phyloP scores from a whole-genome alignment of 2,113 vertebrate species.

The Anthoscopus minutus region DNA sequence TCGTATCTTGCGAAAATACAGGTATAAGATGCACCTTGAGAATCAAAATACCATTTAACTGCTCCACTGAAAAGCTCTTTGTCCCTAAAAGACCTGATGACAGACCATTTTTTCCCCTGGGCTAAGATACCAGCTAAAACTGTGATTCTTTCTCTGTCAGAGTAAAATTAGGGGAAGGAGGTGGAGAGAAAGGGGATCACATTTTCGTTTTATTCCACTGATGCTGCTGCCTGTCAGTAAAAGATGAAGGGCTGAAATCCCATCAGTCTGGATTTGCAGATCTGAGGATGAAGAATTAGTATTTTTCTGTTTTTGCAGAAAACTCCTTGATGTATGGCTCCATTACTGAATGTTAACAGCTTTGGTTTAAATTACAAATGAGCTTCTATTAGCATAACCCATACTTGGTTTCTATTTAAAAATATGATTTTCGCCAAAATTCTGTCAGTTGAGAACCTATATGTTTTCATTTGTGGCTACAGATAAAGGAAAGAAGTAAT shows the following conservation, averaged over 20 bases:
- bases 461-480: slow-evolving; percentile 21
- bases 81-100: slow-evolving; percentile 30
- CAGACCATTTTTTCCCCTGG: background rate
- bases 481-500: background rate
- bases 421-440: slow-evolving; percentile 37
- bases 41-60: slow-evolving; percentile 27
- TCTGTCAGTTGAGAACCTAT: slow-evolving; percentile 26
- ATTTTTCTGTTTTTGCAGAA: slow-evolving; percentile 65
- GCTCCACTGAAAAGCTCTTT: background rate
- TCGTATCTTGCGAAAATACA: background rate
- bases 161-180: slow-evolving; percentile 52
- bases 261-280: slow-evolving; percentile 67
- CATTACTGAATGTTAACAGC: slow-evolving; percentile 58
- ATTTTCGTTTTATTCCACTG: slow-evolving; percentile 58
- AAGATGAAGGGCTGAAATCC: slow-evolving; percentile 64
- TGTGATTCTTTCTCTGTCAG: slow-evolving; percentile 17
- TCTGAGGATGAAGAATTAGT: slow-evolving; percentile 63
- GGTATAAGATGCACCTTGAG: background rate
- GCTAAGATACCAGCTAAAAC: slow-evolving; percentile 37
- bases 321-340: slow-evolving; percentile 58
- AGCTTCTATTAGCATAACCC: slow-evolving; percentile 58
- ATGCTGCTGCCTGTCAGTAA: slow-evolving; percentile 58
- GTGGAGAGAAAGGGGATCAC: slow-evolving; percentile 60
- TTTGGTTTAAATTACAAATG: slow-evolving; percentile 58
- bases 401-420: slow-evolving; percentile 43